These are phyloP conservation scores for Nyctibius grandis DNA, from an alignment of 2,797 vertebrate species.

Conservation along the genomic window DNA sequence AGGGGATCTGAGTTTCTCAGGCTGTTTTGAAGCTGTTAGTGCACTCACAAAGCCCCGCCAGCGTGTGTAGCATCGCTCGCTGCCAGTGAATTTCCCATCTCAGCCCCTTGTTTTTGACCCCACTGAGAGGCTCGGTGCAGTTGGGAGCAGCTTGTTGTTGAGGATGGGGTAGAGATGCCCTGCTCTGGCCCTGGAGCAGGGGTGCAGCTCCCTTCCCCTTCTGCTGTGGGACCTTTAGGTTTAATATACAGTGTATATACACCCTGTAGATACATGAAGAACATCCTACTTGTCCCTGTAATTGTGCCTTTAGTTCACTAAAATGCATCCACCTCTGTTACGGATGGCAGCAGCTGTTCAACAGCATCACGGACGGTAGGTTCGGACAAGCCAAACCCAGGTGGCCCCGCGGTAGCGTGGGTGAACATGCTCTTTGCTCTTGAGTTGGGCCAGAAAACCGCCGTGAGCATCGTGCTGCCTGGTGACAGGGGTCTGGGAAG, in stretches of 20 bases:
- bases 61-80: accelerated
- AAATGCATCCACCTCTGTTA: not conserved
- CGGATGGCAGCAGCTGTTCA: not conserved
- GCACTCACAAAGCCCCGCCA: not conserved
- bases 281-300: too few relatives aligned
- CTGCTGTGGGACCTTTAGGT: not conserved
- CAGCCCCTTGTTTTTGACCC: not conserved
- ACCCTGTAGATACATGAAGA: accelerated
- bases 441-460: not conserved
- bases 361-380: accelerated
- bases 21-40: not conserved
- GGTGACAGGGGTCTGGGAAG: not conserved
- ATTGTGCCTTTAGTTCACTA: not conserved
- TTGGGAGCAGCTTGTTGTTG: not conserved
- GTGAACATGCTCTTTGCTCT: accelerated
- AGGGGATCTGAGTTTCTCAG: not conserved
- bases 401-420: accelerated
- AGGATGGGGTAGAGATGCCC: not conserved
- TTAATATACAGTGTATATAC: accelerated
- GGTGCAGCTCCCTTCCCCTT: not conserved
- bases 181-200: not conserved
- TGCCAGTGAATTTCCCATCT: not conserved
- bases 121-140: accelerated
- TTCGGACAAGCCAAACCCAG: not conserved
- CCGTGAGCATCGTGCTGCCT: not conserved